phyloP scores from a whole-genome alignment of 2,113 vertebrate genomes.

The Ursus arctos region DNA sequence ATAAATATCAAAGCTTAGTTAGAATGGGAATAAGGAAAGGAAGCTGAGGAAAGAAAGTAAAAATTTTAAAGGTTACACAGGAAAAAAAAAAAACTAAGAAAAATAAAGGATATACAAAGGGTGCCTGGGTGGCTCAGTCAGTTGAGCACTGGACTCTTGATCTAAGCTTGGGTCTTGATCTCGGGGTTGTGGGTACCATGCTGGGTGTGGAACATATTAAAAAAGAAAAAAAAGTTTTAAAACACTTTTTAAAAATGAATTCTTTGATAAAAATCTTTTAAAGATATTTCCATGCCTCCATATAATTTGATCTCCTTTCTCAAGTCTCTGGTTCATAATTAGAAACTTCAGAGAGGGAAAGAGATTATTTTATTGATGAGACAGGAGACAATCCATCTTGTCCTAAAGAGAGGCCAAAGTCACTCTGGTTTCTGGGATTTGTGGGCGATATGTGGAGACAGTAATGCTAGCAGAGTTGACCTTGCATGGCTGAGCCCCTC shows the following conservation, averaged over 20 bases:
- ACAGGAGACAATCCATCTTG: neutral
- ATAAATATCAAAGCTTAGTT: constrained; percentile 28
- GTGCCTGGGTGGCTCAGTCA: neutral
- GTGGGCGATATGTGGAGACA: neutral
- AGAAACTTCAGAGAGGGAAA: neutral
- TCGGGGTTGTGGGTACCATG: neutral
- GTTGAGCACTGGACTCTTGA: neutral
- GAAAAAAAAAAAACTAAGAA: neutral
- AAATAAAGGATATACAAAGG: neutral
- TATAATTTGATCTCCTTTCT: neutral
- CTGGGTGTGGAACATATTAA: neutral
- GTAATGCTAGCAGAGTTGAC: neutral
- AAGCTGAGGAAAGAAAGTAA: constrained; percentile 22
- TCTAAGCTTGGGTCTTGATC: neutral
- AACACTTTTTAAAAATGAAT: neutral
- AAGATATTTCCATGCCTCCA: neutral
- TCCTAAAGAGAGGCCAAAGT: neutral
- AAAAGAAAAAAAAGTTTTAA: neutral
- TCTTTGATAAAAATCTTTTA: neutral
- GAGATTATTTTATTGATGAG: neutral
- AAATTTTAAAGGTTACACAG: neutral
- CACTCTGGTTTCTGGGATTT: neutral
- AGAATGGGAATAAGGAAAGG: neutral
- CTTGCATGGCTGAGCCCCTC: neutral
- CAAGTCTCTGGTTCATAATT: neutral